These are phyloP conservation scores for Sapayoa aenigma DNA, from an alignment of 2,113 vertebrate genomes.

Conservation along the genomic window DNA sequence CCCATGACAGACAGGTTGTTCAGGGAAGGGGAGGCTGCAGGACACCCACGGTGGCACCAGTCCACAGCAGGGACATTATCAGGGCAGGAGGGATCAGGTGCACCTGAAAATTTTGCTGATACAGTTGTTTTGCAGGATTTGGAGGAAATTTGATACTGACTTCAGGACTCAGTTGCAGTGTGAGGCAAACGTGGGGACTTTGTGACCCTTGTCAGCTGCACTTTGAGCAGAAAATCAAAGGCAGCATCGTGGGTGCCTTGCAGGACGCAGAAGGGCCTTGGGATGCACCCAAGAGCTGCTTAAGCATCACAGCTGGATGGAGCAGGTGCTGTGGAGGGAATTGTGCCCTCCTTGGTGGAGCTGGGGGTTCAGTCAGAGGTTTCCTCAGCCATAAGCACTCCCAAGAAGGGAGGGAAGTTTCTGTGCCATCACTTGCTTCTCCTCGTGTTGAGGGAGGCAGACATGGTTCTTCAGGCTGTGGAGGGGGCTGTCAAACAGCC, in stretches of 20 bases:
- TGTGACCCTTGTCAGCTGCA: not conserved
- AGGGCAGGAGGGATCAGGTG: not conserved
- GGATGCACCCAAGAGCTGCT: not conserved
- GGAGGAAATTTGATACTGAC: not conserved
- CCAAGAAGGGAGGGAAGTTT: not conserved
- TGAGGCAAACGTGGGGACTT: not conserved
- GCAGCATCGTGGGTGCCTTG: rapidly evolving
- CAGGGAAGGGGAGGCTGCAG: not conserved
- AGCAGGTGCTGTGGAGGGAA: not conserved
- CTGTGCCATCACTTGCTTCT: not conserved
- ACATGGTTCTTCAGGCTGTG: not conserved
- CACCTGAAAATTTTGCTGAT: not conserved
- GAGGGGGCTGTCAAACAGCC: not conserved
- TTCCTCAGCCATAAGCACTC: not conserved
- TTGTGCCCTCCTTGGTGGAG: not conserved
- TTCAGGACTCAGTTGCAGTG: not conserved
- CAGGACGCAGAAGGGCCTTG: not conserved
- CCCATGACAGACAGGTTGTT: not conserved
- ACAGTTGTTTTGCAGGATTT: not conserved
- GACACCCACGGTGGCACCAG: not conserved
- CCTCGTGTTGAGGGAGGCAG: rapidly evolving
- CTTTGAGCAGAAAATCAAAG: not conserved
- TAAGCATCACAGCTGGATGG: not conserved
- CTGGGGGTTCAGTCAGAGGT: not conserved
- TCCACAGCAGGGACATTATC: rapidly evolving